Percentiles rank a stretch among this genome's conserved stretches.
These are phyloP conservation scores for Drosophila diplacantha DNA, from an alignment of 2,888 invertebrate species.

Conservation along the genomic window DNA sequence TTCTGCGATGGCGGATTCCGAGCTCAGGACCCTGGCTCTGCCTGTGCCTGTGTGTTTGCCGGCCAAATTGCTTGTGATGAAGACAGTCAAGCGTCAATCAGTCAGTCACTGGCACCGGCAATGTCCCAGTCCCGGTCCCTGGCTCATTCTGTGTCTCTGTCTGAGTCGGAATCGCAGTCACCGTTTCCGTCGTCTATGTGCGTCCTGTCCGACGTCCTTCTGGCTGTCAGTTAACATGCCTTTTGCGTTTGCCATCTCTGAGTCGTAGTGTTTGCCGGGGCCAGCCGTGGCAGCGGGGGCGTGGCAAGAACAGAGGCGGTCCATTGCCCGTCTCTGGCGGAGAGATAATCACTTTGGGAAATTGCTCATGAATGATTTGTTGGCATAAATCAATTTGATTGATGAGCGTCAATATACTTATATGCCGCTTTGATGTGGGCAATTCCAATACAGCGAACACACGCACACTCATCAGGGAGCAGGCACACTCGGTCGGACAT, in stretches of 20 bases:
- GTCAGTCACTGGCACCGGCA: slow-evolving; percentile 52
- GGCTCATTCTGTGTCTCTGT: slow-evolving; percentile 14
- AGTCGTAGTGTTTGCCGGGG: slow-evolving; percentile 29
- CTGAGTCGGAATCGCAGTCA: slow-evolving; percentile 24
- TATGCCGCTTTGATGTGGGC: slow-evolving; percentile 71
- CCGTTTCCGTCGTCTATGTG: slow-evolving; percentile 31
- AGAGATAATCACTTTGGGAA: slow-evolving; percentile 74
- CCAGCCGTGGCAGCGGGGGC: not conserved
- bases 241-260: slow-evolving; percentile 55
- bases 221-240: slow-evolving; percentile 68
- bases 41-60: slow-evolving; percentile 46
- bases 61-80: slow-evolving; percentile 72
- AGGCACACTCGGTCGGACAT: slow-evolving; percentile 34
- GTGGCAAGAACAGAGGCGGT: slow-evolving; percentile 18
- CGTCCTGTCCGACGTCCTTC: slow-evolving; percentile 53
- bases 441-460: slow-evolving; percentile 51
- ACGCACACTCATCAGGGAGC: slow-evolving; percentile 16
- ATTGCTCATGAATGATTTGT: slow-evolving; percentile 74
- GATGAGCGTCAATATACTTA: slow-evolving; percentile 71
- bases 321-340: slow-evolving; percentile 52
- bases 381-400: slow-evolving; percentile 74
- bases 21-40: slow-evolving; percentile 15
- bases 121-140: slow-evolving; percentile 4
- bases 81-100: slow-evolving; percentile 71
- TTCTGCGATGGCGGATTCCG: slow-evolving; percentile 6